A percentile compares a stretch with the other conserved stretches of the same genome.
Evolutionary conservation across 2,113 vertebrate genomes (phyloP).

Genomic region (Rhinoderma darwinii): DNA sequence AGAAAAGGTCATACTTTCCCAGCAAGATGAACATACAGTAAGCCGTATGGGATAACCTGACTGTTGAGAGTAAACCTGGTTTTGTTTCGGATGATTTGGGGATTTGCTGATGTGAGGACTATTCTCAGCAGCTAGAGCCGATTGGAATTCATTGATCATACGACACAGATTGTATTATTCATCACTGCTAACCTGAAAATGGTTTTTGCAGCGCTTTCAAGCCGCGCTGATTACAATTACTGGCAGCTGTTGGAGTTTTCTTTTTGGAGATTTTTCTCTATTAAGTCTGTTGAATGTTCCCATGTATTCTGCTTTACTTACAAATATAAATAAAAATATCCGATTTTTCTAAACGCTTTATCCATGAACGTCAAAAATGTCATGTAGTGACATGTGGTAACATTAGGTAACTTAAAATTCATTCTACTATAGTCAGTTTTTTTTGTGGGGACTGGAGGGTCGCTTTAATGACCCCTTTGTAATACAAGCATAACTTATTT

Average conservation of each 20-base stretch:
- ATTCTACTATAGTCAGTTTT: too few species aligned
- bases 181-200: conserved; percentile 9
- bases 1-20: not conserved
- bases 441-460: too few species aligned
- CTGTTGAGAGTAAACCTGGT: not conserved
- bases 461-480: too few species aligned
- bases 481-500: too few species aligned
- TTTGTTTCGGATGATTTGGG: conserved; percentile 1
- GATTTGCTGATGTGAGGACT: conserved; percentile 20
- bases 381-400: not conserved
- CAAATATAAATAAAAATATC: not conserved
- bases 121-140: not conserved
- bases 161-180: conserved; percentile 12
- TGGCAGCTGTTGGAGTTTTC: not conserved
- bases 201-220: not conserved
- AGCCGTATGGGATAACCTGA: not conserved
- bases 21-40: not conserved
- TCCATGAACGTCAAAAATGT: not conserved
- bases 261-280: not conserved
- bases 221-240: conserved; percentile 15
- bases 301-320: not conserved
- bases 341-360: not conserved
- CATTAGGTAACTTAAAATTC: too few species aligned
- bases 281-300: not conserved
- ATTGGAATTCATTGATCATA: conserved; percentile 23